phyloP scores from a whole-genome alignment of 2,113 vertebrate species.

The Ptilonorhynchus violaceus region DNA sequence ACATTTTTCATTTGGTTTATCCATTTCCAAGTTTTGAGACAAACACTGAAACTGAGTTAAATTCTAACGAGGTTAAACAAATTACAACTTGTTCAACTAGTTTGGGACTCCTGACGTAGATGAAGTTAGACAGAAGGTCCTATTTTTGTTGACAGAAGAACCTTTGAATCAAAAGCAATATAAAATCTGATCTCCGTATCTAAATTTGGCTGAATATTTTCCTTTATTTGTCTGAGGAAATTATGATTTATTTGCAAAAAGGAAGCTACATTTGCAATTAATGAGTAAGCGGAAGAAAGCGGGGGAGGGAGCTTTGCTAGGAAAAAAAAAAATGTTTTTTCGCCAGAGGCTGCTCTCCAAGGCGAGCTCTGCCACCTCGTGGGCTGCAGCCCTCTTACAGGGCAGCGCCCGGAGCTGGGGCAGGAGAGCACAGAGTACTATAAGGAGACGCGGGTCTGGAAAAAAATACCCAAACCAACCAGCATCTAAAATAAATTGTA shows the following conservation, averaged over 20 bases:
- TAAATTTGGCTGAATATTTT: neutral
- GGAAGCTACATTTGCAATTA: neutral
- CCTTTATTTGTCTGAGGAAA: neutral
- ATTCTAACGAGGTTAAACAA: neutral
- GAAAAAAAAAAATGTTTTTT: neutral
- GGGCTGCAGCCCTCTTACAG: slow-evolving; percentile 14
- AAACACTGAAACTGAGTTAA: neutral
- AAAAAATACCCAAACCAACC: neutral
- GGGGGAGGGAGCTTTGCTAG: neutral
- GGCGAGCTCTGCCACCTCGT: slow-evolving; percentile 45
- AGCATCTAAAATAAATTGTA: neutral
- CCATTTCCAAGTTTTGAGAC: neutral
- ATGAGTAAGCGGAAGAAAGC: neutral
- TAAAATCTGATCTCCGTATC: neutral
- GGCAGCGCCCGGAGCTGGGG: neutral
- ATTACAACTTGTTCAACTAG: neutral
- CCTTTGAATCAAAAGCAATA: neutral
- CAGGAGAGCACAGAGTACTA: rapidly evolving
- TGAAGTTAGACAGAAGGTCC: neutral
- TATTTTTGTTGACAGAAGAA: neutral
- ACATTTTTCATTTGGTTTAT: neutral
- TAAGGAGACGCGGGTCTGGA: rapidly evolving
- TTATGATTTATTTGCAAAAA: neutral
- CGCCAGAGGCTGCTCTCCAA: neutral
- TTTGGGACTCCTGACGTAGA: neutral